phyloP scores from a whole-genome alignment of 2,888 invertebrate species.

The Eupithecia inturbata region DNA sequence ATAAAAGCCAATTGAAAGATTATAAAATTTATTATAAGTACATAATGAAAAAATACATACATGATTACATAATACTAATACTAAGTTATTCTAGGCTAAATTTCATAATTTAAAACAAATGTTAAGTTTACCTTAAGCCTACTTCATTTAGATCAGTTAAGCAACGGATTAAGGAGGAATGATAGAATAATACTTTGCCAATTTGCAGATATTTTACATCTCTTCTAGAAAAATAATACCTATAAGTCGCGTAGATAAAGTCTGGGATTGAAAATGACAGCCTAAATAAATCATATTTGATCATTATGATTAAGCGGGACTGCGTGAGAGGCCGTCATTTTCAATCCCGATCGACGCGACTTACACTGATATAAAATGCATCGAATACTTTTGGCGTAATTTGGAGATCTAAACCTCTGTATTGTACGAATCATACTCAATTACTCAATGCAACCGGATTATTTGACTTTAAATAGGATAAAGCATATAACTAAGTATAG shows the following conservation, averaged over 20 bases:
- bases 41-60: conserved; percentile 70
- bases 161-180: conserved; percentile 56
- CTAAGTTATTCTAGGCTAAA: conserved; percentile 57
- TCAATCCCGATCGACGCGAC: background rate
- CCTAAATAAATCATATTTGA: background rate
- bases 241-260: background rate
- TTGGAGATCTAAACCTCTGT: background rate
- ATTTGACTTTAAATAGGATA: background rate
- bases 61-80: conserved; percentile 65
- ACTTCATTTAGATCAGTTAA: conserved; percentile 55
- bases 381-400: background rate
- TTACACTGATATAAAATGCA: background rate
- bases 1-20: conserved; percentile 44
- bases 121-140: conserved; percentile 52
- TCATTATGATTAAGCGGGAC: background rate
- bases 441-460: background rate
- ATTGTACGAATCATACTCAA: background rate
- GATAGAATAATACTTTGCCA: conserved; percentile 52
- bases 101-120: conserved; percentile 51
- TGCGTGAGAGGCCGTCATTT: background rate
- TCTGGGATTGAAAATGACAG: background rate
- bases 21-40: conserved; percentile 59
- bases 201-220: conserved; percentile 3
- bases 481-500: background rate
- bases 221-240: background rate